Evolutionary conservation across 1,140 invertebrate genomes (phyloP).

Genomic region (Drosophila lacteicornis): DNA sequence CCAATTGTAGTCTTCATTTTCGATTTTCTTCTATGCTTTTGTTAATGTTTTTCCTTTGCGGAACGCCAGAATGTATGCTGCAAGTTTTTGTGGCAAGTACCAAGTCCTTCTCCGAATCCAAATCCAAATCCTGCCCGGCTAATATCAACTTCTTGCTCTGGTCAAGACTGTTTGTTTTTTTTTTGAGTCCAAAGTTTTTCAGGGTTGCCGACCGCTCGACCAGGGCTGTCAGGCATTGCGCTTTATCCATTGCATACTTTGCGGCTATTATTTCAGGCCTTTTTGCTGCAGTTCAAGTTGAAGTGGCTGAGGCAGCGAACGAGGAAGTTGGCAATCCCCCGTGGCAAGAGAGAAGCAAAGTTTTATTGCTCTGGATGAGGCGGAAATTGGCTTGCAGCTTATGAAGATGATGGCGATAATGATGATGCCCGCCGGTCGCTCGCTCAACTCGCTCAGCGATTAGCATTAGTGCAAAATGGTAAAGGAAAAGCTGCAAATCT

Average conservation of each 20-base stretch:
- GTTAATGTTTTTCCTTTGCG: slow-evolving; percentile 21
- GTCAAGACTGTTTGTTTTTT: slow-evolving; percentile 22
- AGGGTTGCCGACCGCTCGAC: slow-evolving; percentile 13
- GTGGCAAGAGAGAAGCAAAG: slow-evolving; percentile 31
- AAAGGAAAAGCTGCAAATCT: not conserved
- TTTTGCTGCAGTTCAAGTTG: slow-evolving; percentile 39
- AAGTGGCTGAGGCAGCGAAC: slow-evolving; percentile 20
- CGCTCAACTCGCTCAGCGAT: not conserved
- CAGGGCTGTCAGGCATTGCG: slow-evolving; percentile 24
- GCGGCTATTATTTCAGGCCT: slow-evolving; percentile 67
- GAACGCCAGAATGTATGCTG: slow-evolving; percentile 41
- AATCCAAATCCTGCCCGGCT: slow-evolving; percentile 17
- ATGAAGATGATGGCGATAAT: slow-evolving; percentile 27
- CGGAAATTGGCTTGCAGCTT: slow-evolving; percentile 52
- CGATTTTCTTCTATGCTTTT: slow-evolving; percentile 8
- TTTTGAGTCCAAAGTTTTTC: slow-evolving; percentile 19
- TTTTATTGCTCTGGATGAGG: slow-evolving; percentile 59
- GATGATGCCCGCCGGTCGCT: not conserved
- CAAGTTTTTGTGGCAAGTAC: slow-evolving; percentile 57
- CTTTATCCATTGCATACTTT: slow-evolving; percentile 70
- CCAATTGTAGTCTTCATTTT: not conserved
- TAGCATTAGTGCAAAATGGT: not conserved
- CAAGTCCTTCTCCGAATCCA: slow-evolving; percentile 21
- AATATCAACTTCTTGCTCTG: slow-evolving; percentile 38
- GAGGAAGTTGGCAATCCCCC: slow-evolving; percentile 32